These are phyloP conservation scores for Eretmodus cyanostictus DNA, from an alignment of 2,113 vertebrate species.

Conservation along the genomic window DNA sequence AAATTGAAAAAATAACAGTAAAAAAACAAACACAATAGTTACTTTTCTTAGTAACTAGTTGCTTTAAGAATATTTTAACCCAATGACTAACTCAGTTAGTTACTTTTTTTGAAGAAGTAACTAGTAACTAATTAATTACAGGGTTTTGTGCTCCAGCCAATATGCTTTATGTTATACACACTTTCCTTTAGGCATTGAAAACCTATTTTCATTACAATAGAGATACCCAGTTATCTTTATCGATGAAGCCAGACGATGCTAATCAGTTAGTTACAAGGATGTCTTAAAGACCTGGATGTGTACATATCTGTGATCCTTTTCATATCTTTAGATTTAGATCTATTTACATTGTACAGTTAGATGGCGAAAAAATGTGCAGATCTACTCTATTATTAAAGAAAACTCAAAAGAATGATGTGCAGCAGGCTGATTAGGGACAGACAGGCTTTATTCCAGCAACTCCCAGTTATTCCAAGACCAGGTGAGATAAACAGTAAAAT, in stretches of 20 bases:
- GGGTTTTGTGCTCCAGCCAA: fast-evolving
- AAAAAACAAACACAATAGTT: not conserved
- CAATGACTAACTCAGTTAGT: not conserved
- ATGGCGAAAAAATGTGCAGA: fast-evolving
- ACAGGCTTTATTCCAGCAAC: not conserved
- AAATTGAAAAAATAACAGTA: not conserved
- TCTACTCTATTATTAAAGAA: not conserved
- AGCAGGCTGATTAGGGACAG: not conserved
- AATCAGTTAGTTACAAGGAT: fast-evolving
- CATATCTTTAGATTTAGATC: not conserved
- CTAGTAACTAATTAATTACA: not conserved
- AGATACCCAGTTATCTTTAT: not conserved
- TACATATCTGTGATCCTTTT: not conserved
- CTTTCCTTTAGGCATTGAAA: not conserved
- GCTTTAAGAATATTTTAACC: not conserved
- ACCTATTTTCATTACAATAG: fast-evolving
- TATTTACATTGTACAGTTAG: not conserved
- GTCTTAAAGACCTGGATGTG: not conserved
- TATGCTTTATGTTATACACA: not conserved
- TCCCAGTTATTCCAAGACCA: not conserved
- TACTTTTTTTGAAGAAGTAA: not conserved
- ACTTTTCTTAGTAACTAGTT: fast-evolving
- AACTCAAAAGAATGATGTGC: not conserved
- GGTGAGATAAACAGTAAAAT: not conserved
- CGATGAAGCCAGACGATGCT: not conserved